phyloP scores from a whole-genome alignment of 2,797 vertebrate genomes.

The Sebastolobus altivelis region DNA sequence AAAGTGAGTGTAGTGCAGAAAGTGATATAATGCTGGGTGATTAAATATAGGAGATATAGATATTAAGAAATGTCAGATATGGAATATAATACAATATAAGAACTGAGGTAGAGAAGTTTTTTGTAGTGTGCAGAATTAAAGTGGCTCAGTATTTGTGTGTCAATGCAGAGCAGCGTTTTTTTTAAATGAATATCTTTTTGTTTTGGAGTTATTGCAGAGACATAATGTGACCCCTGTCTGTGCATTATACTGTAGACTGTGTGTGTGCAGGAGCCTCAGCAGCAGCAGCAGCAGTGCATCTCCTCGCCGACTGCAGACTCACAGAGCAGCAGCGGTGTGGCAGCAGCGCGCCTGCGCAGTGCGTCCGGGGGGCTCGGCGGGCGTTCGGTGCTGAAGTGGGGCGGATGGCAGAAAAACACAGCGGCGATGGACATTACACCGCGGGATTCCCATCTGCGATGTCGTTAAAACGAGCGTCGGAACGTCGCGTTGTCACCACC shows the following conservation, averaged over 20 bases:
- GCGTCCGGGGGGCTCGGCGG: conserved; percentile 92
- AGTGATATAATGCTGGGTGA: no score
- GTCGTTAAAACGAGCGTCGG: conserved; percentile 69
- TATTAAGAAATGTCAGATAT: no score
- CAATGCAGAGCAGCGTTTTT: neutral
- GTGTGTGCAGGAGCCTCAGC: conserved; percentile 15
- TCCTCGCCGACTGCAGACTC: neutral
- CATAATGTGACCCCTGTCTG: neutral
- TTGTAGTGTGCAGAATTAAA: no score
- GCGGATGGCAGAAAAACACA: conserved; percentile 91
- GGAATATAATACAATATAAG: no score
- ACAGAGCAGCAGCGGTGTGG: neutral
- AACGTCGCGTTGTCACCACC: conserved; percentile 58
- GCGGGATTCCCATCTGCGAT: conserved; percentile 76
- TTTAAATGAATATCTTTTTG: neutral
- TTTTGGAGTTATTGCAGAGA: no score
- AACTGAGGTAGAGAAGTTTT: no score
- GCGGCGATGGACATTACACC: conserved; percentile 89
- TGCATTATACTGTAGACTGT: fast-evolving
- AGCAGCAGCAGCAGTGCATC: neutral
- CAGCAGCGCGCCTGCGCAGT: conserved; percentile 86
- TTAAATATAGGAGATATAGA: no score
- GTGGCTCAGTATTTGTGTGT: no score
- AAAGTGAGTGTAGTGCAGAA: no score
- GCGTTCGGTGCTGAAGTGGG: conserved; percentile 97